Percentiles rank a stretch among this genome's conserved stretches.
Conservation (phyloP, 2,113 vertebrate genomes). For the Synodontis membranacea region DNA sequence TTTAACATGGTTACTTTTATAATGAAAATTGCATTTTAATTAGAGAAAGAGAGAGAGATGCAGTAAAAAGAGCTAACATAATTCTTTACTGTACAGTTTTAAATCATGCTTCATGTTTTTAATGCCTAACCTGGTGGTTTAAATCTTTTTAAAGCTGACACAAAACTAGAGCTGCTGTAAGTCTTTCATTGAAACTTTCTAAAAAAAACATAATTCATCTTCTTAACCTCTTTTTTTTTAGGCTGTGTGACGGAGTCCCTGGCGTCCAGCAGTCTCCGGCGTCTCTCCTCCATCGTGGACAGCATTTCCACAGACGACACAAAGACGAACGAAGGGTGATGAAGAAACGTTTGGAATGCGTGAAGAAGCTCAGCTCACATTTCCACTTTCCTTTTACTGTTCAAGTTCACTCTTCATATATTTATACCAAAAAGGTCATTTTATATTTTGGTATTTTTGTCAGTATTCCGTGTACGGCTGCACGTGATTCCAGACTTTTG, state of each 20-base stretch:
- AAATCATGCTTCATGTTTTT: background rate
- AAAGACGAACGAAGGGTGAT: conserved; percentile 65
- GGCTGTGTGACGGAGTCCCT: conserved; percentile 77
- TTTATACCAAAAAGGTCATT: background rate
- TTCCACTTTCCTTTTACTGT: conserved; percentile 57
- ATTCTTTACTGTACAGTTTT: background rate
- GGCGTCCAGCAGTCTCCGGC: conserved; percentile 88
- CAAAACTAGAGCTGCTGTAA: background rate
- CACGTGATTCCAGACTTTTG: conserved; percentile 23
- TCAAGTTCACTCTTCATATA: conserved; percentile 36
- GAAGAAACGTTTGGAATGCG: background rate
- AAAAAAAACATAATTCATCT: background rate
- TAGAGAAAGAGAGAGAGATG: background rate
- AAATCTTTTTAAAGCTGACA: background rate
- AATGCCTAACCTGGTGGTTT: background rate
- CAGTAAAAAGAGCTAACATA: background rate
- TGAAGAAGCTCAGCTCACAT: conserved; percentile 45
- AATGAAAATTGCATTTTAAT: background rate
- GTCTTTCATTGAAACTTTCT: no score
- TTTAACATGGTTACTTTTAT: background rate
- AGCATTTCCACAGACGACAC: conserved; percentile 88
- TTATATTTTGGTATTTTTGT: background rate
- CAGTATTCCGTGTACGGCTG: conserved; percentile 19
- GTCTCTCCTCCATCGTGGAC: conserved; percentile 95
- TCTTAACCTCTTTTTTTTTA: conserved; percentile 46